Conservation (phyloP, 2,113 vertebrate genomes). For the Hoplias malabaricus region DNA sequence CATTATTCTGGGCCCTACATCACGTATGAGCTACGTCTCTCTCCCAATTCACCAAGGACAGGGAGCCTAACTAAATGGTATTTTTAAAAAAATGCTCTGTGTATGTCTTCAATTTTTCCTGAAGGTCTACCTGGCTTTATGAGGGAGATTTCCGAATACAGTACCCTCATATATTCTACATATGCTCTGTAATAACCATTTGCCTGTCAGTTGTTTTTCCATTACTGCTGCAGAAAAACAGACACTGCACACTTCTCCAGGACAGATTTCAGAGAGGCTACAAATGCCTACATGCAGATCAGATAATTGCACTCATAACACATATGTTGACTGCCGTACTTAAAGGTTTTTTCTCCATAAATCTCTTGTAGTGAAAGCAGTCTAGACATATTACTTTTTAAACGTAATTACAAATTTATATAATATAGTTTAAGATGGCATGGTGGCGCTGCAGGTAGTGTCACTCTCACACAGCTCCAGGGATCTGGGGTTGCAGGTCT, state of each 20-base stretch:
- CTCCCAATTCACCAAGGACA: slow-evolving; percentile 42
- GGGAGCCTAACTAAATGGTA: slow-evolving; percentile 30
- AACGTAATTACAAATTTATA: too few relatives aligned
- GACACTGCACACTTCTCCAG: slow-evolving; percentile 25
- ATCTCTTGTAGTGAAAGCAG: slow-evolving; percentile 41
- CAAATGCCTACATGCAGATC: not conserved
- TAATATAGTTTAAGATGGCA: too few relatives aligned
- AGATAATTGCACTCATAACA: slow-evolving; percentile 3
- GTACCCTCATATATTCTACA: slow-evolving; percentile 2
- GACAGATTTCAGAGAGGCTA: slow-evolving; percentile 13
- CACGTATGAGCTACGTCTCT: slow-evolving; percentile 41
- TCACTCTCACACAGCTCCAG: too few relatives aligned
- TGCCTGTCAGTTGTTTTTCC: slow-evolving; percentile 32
- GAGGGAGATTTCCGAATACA: slow-evolving; percentile 23
- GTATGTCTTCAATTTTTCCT: slow-evolving; percentile 17
- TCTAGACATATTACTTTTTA: slow-evolving; percentile 46
- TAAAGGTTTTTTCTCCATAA: not conserved
- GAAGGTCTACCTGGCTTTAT: slow-evolving; percentile 25
- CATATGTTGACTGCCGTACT: not conserved
- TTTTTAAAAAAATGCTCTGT: slow-evolving; percentile 7
- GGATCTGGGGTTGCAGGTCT: too few relatives aligned
- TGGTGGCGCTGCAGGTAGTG: too few relatives aligned
- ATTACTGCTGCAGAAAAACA: slow-evolving; percentile 13
- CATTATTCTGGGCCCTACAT: slow-evolving; percentile 56
- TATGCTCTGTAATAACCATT: not conserved